A percentile compares a stretch with the other conserved stretches of the same genome.
phyloP scores from a whole-genome alignment of 2,113 vertebrate genomes.

The Mormyrus iriodes region DNA sequence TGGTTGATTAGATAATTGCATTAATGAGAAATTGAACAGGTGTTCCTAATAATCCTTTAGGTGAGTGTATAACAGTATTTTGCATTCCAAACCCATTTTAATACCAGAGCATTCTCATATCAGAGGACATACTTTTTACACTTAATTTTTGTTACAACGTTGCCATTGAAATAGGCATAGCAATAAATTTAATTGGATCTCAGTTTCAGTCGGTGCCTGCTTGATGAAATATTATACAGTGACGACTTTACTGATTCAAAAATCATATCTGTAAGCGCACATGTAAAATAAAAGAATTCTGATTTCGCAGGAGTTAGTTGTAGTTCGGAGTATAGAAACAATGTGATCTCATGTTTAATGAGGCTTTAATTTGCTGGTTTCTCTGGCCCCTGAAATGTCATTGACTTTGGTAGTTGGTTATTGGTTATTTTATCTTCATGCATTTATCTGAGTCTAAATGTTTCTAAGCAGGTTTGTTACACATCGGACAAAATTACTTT shows the following conservation, averaged over 20 bases:
- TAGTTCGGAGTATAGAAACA: neutral
- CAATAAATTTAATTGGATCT: neutral
- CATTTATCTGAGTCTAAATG: neutral
- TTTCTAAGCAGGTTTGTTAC: neutral
- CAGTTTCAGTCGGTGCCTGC: neutral
- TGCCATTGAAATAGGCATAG: neutral
- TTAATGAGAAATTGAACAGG: no score
- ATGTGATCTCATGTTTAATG: no score
- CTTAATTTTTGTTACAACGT: neutral
- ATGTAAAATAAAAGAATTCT: neutral
- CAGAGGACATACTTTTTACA: neutral
- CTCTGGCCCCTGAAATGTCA: neutral
- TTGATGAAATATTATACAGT: neutral
- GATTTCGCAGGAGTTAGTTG: no score
- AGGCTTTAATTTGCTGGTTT: neutral
- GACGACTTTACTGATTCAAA: neutral
- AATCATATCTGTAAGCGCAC: neutral
- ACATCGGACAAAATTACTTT: neutral
- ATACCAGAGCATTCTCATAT: neutral
- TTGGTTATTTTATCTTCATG: neutral
- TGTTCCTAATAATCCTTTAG: no score
- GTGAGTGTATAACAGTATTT: neutral
- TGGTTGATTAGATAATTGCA: no score
- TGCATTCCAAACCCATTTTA: neutral
- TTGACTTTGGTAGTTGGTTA: neutral